Evolutionary conservation across 2,888 invertebrate genomes (phyloP), one percentile per base, ranked within the genome.

Genomic region (Periphyllus acericola): DNA sequence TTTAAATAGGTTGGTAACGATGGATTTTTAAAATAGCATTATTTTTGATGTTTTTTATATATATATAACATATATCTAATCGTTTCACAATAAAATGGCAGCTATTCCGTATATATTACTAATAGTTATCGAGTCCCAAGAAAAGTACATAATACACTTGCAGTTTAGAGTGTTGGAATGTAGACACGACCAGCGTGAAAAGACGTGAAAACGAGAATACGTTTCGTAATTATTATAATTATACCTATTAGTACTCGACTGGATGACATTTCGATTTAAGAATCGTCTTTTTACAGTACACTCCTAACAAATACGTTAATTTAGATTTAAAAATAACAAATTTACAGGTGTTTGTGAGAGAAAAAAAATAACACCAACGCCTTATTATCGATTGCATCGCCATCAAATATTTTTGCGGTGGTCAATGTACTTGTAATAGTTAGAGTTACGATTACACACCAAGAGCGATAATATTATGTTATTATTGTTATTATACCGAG

Each of bases 1-100:
- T 71, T 68, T 81, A 68, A 36, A 72, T 66, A 60, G 55, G 32
- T 76, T 34, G 36, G 66, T 68, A 66, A 40, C 29, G 66, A 68
- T 81, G n/a, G 29, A 68, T 79, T 25, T 55, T 55, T 79, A 79
- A 60, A 17, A 71, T n/a, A 60, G 79, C 8, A 19, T 79, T 78
- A 55, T 21, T 34, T 52, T 55, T 34, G 5, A 32, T 79, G 5
- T 60, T 25, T 60, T 60, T 60, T 21, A 60, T 17, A 11, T 52
- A 46, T 11, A 46, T 46, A 46, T 11, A n/a, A 11, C 9, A 60
- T 60, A 0, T 21, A 19, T 79, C 25, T 79, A 79, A 60, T 34
- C 55, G 60, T 80, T 66, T 82, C 46, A 46, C 46, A 52, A 82
- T 71, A 71, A 82, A 71, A 71, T 71, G 9, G 29, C 46, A 32